phyloP scores from a whole-genome alignment of 1,140 invertebrate genomes.

The Pectinophora gossypiella region DNA sequence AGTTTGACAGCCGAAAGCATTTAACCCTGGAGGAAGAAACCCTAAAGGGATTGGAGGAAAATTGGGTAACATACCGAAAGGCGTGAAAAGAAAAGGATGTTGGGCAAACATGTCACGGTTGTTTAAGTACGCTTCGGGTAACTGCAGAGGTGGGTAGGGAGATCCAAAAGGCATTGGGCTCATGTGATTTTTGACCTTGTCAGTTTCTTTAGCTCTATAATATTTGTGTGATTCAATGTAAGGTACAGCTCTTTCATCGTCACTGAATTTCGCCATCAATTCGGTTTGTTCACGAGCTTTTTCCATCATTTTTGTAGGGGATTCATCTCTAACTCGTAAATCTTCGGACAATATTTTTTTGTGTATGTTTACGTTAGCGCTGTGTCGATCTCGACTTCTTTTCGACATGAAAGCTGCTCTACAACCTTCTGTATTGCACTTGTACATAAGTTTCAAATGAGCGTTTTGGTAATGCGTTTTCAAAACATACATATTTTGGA shows the following conservation, averaged over 20 bases:
- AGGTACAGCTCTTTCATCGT: constrained; percentile 78
- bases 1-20: constrained; percentile 46
- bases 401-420: constrained; percentile 97
- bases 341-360: constrained; percentile 85
- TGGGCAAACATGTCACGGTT: constrained; percentile 61
- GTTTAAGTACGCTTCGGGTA: constrained; percentile 65
- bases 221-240: constrained; percentile 68
- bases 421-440: constrained; percentile 96
- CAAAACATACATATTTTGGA: constrained; percentile 96
- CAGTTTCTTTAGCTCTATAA: constrained; percentile 53
- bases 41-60: constrained; percentile 66
- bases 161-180: constrained; percentile 41
- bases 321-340: constrained; percentile 46
- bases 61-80: constrained; percentile 70
- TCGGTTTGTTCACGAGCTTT: constrained; percentile 82
- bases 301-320: constrained; percentile 48
- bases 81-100: constrained; percentile 66
- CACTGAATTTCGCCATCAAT: constrained; percentile 83
- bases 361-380: constrained; percentile 94
- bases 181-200: constrained; percentile 49
- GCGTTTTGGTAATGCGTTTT: constrained; percentile 97
- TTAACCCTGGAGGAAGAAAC: constrained; percentile 59
- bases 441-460: constrained; percentile 96
- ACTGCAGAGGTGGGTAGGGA: constrained; percentile 54
- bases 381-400: constrained; percentile 93